phyloP scores from a whole-genome alignment of 1,140 invertebrate genomes.

The Fopius arisanus region DNA sequence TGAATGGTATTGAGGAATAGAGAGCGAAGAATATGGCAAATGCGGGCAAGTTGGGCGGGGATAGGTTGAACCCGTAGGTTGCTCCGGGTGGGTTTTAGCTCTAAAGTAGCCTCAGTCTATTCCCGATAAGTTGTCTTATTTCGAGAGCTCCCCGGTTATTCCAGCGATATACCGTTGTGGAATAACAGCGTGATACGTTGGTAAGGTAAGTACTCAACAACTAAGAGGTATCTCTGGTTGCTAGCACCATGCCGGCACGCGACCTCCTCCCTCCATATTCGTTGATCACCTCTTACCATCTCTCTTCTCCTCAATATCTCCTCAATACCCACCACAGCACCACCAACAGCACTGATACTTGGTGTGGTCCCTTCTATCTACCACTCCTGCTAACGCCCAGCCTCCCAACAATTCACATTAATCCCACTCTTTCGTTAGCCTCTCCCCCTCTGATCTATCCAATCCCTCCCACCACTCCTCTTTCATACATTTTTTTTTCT shows the following conservation, averaged over 20 bases:
- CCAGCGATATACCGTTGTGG: slow-evolving; percentile 25
- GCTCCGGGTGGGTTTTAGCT: slow-evolving; percentile 24
- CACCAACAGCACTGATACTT: no score
- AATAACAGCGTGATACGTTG: slow-evolving; percentile 57
- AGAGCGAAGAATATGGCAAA: slow-evolving; percentile 22
- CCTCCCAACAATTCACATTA: slow-evolving; percentile 24
- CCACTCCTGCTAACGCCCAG: slow-evolving; percentile 24
- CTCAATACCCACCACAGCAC: no score
- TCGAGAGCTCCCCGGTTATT: no score
- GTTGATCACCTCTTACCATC: slow-evolving; percentile 2
- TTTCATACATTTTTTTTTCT: no score
- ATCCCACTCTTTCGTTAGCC: slow-evolving; percentile 11
- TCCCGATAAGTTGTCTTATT: not conserved
- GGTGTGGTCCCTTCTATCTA: slow-evolving; percentile 30
- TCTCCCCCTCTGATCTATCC: not conserved
- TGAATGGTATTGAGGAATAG: slow-evolving; percentile 11
- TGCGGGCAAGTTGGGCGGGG: slow-evolving; percentile 47
- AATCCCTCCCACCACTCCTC: not conserved
- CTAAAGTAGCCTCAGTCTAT: slow-evolving; percentile 15
- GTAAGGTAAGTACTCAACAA: slow-evolving; percentile 54
- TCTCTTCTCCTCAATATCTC: slow-evolving; percentile 7
- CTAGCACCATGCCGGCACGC: slow-evolving; percentile 61
- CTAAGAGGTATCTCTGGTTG: slow-evolving; percentile 40
- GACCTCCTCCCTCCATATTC: slow-evolving; percentile 55
- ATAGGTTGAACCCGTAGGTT: slow-evolving; percentile 34